Base-by-base conservation (phyloP, 1,140 invertebrate genomes). In the Hypothenemus hampei region DNA sequence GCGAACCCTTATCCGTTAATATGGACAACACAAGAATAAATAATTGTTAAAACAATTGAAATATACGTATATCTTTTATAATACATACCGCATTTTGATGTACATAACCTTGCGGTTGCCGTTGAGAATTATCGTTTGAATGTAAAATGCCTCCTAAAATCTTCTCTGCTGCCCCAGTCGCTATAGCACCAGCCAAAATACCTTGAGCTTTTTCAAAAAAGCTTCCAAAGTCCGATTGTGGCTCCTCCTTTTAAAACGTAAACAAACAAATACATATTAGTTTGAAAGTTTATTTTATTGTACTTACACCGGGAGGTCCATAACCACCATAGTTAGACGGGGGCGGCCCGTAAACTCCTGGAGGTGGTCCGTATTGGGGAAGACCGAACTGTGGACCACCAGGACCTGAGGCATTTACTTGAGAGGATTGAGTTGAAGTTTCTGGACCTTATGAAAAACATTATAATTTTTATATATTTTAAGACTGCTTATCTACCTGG, bases 121-220 rank as follows among this genome's bases (percentile, higher is more conserved):
- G 41, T 35, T 59, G 16, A 31, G 33, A 16, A 36, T 48, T 43
- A 10, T 54, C 58, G 16, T 44, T 37, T 16, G 53, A 41, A 23
- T 47, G 44, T 15, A 67, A 51, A 22, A 69, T 56, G 18, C 59
- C 58, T 31, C 58, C 45, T 11, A 69, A 37, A 10, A 67, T 20
- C 48, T 66, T 65, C 54, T 66, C 64, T 16, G 67, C 65, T 21
- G 62, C 64, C 18, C 65, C 65, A 45, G 54, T 65, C 35, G 52
- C 55, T 22, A 69, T 63, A 33, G 62, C 67, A 7, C 64, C 65
- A 7, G 64, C 59, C 23, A 69, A 57, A 5, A 61, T 54, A 5
- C 59, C 44, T 35, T 65, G 64, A 39, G 67, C 67, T 37, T 60
- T 51, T 20, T 65, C 64, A 21, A 65, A 49, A 37, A 69, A 60